Evolutionary conservation across 2,113 vertebrate species (phyloP), one percentile per base, ranked within the genome.

Genomic region (Gnathonemus longibarbis): DNA sequence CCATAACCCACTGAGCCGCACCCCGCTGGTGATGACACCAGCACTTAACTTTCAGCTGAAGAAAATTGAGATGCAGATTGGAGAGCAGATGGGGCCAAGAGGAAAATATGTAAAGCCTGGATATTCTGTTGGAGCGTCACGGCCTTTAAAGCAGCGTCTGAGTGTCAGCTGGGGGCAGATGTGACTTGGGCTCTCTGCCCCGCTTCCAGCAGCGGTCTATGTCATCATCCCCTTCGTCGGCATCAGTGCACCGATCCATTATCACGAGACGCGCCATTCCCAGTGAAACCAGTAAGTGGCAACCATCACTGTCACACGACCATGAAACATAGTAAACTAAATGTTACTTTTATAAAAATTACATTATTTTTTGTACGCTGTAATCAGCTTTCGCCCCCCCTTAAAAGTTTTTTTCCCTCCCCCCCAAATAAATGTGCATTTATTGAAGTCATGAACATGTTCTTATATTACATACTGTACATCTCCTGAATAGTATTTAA

Each of bases 181-280:
- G 17, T 0, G 35, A 42, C 74, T 42, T 42, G 10, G 62, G n/a
- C 62, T 70, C n/a, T 31, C 62, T 70, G n/a, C 62, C 62, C 10
- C 1, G 62, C 62, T 31, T 70, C 17, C 74, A 42, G 74, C 35
- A 17, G 70, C 4, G 13, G 27, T 77, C 31, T 35, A 17, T 77
- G 70, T 15, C n/a, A 35, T 74, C 66, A 35, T 35, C 31, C 31
- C 27, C 31, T 31, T 74, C 66, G 3, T 11, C 2, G 4, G 3
- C 31, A 74, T 62, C 58, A 62, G 24, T 62, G 94, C 95, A 92
- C 94, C 92, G 94, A 95, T 95, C 92, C 35, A 48, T 84, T 3
- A 24, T 84, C 45, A 84, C 1, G 8, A 24, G 8, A 24, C 24
- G 0, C 50, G 13, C 70, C 66, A 58, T 52, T 84, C 87, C 87